These are phyloP conservation scores for Meloidogyne chitwoodi DNA, from an alignment of 1,140 invertebrate species.

Conservation along the genomic window DNA sequence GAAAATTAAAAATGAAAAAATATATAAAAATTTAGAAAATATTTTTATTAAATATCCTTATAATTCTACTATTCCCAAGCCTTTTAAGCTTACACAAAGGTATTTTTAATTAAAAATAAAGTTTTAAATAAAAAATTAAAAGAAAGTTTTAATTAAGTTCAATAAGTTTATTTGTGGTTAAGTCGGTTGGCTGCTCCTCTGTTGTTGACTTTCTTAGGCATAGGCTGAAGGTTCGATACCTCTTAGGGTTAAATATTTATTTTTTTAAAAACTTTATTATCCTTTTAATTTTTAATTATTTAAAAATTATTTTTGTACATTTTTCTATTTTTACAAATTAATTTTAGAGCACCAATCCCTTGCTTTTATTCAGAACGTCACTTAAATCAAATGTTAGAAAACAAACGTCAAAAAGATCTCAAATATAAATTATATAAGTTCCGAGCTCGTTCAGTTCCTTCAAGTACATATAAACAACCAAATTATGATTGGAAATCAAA, in stretches of 20 bases:
- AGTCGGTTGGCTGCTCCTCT: too few relatives aligned
- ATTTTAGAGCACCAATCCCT: slow-evolving; percentile 3
- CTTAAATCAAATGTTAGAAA: slow-evolving; percentile 29
- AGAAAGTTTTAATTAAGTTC: too few relatives aligned
- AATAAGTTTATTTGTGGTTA: too few relatives aligned
- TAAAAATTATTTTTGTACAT: too few relatives aligned
- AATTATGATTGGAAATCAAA: slow-evolving; percentile 11
- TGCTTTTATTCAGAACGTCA: slow-evolving; percentile 15
- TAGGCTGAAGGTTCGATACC: too few relatives aligned
- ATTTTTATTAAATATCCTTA: neutral
- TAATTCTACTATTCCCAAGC: neutral
- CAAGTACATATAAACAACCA: slow-evolving; percentile 21
- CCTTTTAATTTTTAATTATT: too few relatives aligned
- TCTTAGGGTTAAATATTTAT: too few relatives aligned
- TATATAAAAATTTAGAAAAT: neutral
- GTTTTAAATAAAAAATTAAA: too few relatives aligned
- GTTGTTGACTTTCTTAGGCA: too few relatives aligned
- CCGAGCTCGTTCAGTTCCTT: slow-evolving; percentile 17
- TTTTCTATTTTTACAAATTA: too few relatives aligned
- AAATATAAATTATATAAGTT: neutral
- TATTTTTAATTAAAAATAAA: neutral
- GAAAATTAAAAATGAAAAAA: neutral
- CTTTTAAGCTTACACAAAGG: neutral
- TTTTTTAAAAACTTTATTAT: too few relatives aligned
- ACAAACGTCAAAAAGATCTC: neutral